These are phyloP conservation scores for Petrolisthes cinctipes DNA, from an alignment of 2,888 invertebrate genomes.

Conservation along the genomic window DNA sequence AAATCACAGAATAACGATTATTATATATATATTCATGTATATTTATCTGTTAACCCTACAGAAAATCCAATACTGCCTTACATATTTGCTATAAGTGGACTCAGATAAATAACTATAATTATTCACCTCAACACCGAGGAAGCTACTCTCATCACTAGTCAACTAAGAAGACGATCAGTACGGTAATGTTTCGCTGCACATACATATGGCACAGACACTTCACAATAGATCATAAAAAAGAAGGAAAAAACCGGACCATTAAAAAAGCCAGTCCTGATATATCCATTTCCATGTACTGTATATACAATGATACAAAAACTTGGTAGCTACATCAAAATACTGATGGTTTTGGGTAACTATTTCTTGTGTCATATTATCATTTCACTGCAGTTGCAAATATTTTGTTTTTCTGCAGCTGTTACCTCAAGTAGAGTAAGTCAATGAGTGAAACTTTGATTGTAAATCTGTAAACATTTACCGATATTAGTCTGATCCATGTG, in stretches of 20 bases:
- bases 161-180: constrained; percentile 33
- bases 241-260: constrained; percentile 30
- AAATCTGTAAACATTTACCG: no score
- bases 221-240: constrained; percentile 21
- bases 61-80: constrained; percentile 51
- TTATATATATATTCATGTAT: constrained; percentile 22
- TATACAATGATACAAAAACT: constrained; percentile 2
- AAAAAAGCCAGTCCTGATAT: constrained; percentile 12
- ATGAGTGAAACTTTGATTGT: no score
- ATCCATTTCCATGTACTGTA: constrained; percentile 2
- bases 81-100: constrained; percentile 49
- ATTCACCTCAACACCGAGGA: constrained; percentile 28
- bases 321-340: constrained; percentile 13
- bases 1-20: constrained; percentile 61
- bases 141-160: constrained; percentile 24
- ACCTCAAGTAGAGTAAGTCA: no score
- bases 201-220: constrained; percentile 58
- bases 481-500: background rate
- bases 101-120: constrained; percentile 44
- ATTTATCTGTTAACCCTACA: constrained; percentile 50
- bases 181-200: constrained; percentile 28
- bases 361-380: no score
- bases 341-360: background rate
- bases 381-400: no score
- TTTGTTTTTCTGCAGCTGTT: no score